Evolutionary conservation across 2,888 invertebrate species (phyloP).

Genomic region (Melangyna quadrimaculata): DNA sequence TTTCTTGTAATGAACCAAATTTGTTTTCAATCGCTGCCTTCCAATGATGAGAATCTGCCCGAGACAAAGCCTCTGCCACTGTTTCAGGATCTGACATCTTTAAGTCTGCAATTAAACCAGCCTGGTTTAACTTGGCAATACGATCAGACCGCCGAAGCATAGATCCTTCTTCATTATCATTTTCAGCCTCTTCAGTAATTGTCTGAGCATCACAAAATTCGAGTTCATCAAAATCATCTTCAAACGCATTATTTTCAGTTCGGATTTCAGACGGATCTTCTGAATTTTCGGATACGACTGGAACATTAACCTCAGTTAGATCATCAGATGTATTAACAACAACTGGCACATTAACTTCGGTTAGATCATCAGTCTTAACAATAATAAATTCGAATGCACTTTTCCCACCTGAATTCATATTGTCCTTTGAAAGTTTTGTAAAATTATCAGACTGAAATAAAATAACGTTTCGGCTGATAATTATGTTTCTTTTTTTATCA

Average conservation of each 20-base stretch:
- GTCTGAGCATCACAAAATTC: not conserved
- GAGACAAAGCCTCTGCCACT: constrained; percentile 62
- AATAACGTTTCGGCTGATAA: not conserved
- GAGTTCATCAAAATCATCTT: too few relatives aligned
- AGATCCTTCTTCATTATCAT: not conserved
- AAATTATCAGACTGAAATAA: not conserved
- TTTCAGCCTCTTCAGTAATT: not conserved
- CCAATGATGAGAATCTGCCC: constrained; percentile 57
- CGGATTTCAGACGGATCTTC: not conserved
- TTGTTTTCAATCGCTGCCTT: constrained; percentile 69
- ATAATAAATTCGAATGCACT: too few relatives aligned
- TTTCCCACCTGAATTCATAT: too few relatives aligned
- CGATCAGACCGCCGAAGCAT: constrained; percentile 16
- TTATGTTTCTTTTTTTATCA: too few relatives aligned
- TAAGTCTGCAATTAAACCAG: not conserved
- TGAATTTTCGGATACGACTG: not conserved
- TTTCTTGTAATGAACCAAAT: constrained; percentile 29
- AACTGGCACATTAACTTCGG: too few relatives aligned
- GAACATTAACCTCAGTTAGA: too few relatives aligned
- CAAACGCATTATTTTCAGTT: not conserved
- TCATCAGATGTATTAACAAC: too few relatives aligned
- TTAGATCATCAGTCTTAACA: too few relatives aligned
- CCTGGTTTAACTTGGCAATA: constrained; percentile 9
- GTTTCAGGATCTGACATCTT: constrained; percentile 45
- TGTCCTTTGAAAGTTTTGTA: not conserved